Percentiles rank a stretch among this genome's conserved stretches.
phyloP scores from a whole-genome alignment of 2,113 vertebrate species.

The Paramormyrops kingsleyae region DNA sequence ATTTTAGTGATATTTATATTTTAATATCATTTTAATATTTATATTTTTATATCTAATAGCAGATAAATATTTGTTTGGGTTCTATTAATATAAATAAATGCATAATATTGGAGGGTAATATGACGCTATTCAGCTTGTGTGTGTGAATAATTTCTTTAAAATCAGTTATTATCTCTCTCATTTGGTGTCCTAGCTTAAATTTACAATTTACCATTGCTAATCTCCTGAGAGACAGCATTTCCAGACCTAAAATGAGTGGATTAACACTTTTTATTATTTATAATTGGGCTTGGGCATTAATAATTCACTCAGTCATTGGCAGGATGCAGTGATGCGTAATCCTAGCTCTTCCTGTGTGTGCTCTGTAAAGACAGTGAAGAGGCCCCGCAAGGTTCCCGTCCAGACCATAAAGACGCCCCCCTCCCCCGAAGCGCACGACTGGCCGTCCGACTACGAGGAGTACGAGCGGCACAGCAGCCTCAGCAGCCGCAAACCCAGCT shows the following conservation, averaged over 20 bases:
- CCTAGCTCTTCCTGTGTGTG: slow-evolving; percentile 14
- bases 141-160: neutral
- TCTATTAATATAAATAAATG: neutral
- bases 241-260: neutral
- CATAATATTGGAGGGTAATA: neutral
- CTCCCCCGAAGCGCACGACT: slow-evolving; percentile 60
- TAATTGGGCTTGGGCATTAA: neutral
- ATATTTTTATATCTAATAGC: neutral
- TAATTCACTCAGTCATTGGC: neutral
- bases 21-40: neutral
- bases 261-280: neutral
- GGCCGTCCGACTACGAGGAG: slow-evolving; percentile 65
- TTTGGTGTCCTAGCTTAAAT: neutral
- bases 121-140: neutral
- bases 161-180: neutral
- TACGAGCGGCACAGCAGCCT: slow-evolving; percentile 63
- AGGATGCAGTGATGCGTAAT: neutral
- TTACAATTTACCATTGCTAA: neutral
- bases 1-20: neutral
- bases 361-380: slow-evolving; percentile 75
- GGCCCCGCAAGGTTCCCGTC: slow-evolving; percentile 72
- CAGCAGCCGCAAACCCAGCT: slow-evolving; percentile 69
- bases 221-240: neutral
- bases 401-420: slow-evolving; percentile 58
- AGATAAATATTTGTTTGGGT: neutral